Percentiles rank a stretch among this genome's conserved stretches.
phyloP scores from a whole-genome alignment of 1,140 invertebrate genomes.

The Melipona quadrifasciata region DNA sequence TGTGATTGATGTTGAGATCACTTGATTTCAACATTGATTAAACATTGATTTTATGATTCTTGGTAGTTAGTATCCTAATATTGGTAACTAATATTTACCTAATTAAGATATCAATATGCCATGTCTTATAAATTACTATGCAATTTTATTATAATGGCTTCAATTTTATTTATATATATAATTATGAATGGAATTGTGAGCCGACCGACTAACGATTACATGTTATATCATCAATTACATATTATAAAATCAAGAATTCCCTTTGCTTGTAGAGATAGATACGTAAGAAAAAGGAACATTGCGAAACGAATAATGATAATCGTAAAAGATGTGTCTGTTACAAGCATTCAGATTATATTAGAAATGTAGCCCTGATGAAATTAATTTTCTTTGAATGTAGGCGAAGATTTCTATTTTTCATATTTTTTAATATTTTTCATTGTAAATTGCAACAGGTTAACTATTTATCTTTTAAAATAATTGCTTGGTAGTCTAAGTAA shows the following conservation, averaged over 20 bases:
- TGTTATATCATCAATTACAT: constrained; percentile 10
- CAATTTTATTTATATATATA: constrained; percentile 43
- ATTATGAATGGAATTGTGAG: neutral
- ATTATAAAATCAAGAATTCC: neutral
- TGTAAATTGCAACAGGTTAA: neutral
- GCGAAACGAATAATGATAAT: too few relatives aligned
- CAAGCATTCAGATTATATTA: too few relatives aligned
- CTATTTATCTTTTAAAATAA: neutral
- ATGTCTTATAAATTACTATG: constrained; percentile 48
- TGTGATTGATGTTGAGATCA: neutral
- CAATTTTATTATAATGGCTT: constrained; percentile 43
- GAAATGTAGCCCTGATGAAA: too few relatives aligned
- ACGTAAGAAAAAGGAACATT: constrained; percentile 29
- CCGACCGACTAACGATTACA: neutral
- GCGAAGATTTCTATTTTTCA: too few relatives aligned
- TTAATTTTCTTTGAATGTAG: neutral
- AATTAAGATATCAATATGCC: neutral
- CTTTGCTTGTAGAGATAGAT: neutral
- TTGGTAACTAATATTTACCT: constrained; percentile 17
- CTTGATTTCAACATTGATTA: too few relatives aligned
- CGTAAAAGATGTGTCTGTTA: too few relatives aligned
- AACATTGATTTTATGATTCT: constrained; percentile 13
- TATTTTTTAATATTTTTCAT: neutral
- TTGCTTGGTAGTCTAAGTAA: neutral
- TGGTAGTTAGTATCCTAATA: neutral